A percentile compares a stretch with the other conserved stretches of the same genome.
Conservation (phyloP, 2,797 vertebrate species). For the Agapornis canus region DNA sequence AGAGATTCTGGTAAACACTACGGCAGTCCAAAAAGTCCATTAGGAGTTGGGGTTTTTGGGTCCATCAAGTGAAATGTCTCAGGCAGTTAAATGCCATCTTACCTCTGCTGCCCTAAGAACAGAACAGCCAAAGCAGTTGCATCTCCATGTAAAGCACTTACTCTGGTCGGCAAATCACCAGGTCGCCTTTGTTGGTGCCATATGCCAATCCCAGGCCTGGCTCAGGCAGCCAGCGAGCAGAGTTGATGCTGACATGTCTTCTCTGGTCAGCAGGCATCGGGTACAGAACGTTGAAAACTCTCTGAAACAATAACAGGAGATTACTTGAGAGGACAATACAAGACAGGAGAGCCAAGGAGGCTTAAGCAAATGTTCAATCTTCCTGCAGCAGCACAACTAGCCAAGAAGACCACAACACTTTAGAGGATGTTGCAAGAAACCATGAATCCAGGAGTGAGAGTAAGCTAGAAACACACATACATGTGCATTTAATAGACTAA, state of each 20-base stretch:
- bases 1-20: background rate
- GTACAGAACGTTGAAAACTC: slow-evolving; percentile 97
- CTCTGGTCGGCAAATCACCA: slow-evolving; percentile 98
- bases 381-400: background rate
- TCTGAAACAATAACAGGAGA: slow-evolving; percentile 75
- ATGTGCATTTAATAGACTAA: background rate
- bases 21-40: background rate
- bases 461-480: background rate
- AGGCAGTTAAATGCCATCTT: background rate
- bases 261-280: slow-evolving; percentile 98
- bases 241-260: slow-evolving; percentile 98
- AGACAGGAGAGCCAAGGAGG: background rate
- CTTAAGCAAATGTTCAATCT: background rate
- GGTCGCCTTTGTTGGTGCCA: slow-evolving; percentile 98
- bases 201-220: slow-evolving; percentile 96
- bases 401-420: background rate
- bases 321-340: slow-evolving; percentile 41
- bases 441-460: background rate
- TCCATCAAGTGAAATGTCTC: background rate
- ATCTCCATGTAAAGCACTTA: slow-evolving; percentile 76
- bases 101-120: background rate
- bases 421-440: background rate
- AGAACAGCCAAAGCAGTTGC: background rate
- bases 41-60: background rate
- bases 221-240: slow-evolving; percentile 96